phyloP scores from a whole-genome alignment of 2,888 invertebrate species.

The Tetrapedia diversipes region DNA sequence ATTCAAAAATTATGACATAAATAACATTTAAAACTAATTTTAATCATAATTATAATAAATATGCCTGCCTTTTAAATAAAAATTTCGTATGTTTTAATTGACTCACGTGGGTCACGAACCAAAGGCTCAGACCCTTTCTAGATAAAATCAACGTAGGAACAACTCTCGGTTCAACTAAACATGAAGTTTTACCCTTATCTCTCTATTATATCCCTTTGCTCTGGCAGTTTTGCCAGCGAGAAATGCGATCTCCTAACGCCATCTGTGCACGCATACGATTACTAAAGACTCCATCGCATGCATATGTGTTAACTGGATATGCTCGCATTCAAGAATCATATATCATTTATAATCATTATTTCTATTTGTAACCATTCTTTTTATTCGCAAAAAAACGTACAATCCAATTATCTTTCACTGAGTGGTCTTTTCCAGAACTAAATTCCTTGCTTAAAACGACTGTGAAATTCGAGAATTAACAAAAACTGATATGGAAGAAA shows the following conservation, averaged over 20 bases:
- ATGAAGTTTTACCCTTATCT: fast-evolving
- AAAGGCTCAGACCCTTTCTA: conserved; percentile 76
- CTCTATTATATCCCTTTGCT: conserved; percentile 24
- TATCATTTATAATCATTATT: background rate
- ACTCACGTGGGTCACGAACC: conserved; percentile 71
- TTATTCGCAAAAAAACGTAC: background rate
- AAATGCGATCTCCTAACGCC: conserved; percentile 34
- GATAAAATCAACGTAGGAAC: conserved; percentile 79
- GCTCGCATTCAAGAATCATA: background rate
- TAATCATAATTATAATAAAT: no score
- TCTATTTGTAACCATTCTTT: background rate
- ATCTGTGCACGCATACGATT: conserved; percentile 8
- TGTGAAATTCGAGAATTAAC: background rate
- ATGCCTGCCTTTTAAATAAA: no score
- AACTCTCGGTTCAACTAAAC: conserved; percentile 67
- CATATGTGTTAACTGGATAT: background rate
- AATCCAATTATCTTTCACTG: background rate
- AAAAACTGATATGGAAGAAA: background rate
- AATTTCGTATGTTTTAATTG: no score
- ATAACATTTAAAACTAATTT: no score
- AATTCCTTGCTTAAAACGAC: background rate
- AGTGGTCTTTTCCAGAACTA: background rate
- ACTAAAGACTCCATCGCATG: conserved; percentile 5
- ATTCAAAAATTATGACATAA: no score
- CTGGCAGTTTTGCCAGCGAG: conserved; percentile 44